Evolutionary conservation across 2,797 vertebrate species (phyloP).

Genomic region (Tadarida brasiliensis): DNA sequence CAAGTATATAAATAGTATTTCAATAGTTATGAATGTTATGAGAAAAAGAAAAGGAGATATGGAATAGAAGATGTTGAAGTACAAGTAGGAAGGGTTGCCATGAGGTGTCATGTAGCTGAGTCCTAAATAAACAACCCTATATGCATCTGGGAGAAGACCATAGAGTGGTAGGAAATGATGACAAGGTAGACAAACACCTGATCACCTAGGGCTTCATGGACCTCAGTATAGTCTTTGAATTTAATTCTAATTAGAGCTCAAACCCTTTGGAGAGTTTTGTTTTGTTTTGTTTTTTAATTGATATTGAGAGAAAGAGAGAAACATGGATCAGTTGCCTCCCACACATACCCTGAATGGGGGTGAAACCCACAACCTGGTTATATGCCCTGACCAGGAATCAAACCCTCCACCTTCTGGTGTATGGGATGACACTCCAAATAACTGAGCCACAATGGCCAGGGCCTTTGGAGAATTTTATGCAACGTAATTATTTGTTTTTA

Average conservation of each 20-base stretch:
- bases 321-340: too few relatives aligned
- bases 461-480: background rate
- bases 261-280: background rate
- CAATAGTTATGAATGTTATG: background rate
- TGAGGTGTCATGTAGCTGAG: background rate
- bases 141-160: background rate
- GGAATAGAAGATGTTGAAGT: background rate
- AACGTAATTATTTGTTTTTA: background rate
- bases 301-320: too few relatives aligned
- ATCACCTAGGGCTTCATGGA: background rate
- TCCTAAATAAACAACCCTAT: background rate
- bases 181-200: background rate
- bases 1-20: background rate
- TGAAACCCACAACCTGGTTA: too few relatives aligned
- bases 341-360: too few relatives aligned
- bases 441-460: background rate
- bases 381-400: too few relatives aligned
- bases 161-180: background rate
- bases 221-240: background rate
- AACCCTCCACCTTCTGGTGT: too few relatives aligned
- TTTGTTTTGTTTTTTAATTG: too few relatives aligned
- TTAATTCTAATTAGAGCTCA: background rate
- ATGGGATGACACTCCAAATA: background rate
- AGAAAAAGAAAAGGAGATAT: conserved; percentile 7
- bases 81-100: background rate